Percentiles rank a stretch among this genome's conserved stretches.
Evolutionary conservation across 2,113 vertebrate species (phyloP).

Genomic region (Rhadina sibilatrix): DNA sequence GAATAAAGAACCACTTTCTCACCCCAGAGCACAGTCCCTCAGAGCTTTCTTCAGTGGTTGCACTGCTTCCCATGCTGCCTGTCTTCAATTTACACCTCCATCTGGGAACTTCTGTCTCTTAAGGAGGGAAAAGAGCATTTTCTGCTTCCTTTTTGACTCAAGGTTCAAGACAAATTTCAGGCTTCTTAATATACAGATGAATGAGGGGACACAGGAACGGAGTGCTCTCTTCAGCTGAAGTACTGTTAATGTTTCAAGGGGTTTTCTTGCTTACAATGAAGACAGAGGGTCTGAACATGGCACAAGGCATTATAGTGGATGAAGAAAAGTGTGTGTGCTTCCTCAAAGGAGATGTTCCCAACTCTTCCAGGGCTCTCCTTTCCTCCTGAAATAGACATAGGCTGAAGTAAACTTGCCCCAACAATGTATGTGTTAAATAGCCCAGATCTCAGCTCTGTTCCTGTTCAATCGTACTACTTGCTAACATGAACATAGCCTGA

Average conservation of each 20-base stretch:
- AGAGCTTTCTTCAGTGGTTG: neutral
- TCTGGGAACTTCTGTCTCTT: neutral
- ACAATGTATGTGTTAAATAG: neutral
- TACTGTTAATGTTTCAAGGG: neutral
- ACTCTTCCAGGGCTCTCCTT: neutral
- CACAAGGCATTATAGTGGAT: rapidly evolving
- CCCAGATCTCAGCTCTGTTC: neutral
- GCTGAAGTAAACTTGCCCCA: neutral
- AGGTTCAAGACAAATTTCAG: neutral
- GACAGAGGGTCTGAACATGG: neutral
- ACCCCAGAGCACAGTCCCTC: neutral
- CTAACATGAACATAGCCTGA: neutral
- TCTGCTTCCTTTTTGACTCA: neutral
- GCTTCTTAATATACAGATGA: neutral
- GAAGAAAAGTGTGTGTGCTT: neutral
- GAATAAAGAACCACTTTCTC: neutral
- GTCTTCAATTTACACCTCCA: neutral
- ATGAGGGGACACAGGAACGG: neutral
- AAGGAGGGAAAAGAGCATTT: neutral
- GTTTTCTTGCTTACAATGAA: neutral
- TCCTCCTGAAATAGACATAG: neutral
- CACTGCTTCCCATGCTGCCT: neutral
- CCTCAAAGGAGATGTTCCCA: neutral
- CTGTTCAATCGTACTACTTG: neutral
- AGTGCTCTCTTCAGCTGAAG: neutral